Conservation (phyloP, 2,113 vertebrate genomes). For the Ceuthmochares aereus region DNA sequence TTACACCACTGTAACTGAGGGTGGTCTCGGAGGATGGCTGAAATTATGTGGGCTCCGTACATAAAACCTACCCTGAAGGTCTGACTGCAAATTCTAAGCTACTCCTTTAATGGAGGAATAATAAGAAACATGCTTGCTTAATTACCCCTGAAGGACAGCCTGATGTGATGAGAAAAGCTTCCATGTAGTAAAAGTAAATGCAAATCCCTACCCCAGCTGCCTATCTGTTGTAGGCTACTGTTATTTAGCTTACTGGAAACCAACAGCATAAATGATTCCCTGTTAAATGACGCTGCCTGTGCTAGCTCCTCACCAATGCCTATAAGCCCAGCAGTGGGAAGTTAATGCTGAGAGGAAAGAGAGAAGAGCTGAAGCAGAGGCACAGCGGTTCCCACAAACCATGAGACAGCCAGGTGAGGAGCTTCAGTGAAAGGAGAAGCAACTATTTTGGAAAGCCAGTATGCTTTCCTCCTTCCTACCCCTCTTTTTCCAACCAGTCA, state of each 20-base stretch:
- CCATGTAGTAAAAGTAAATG: constrained; percentile 44
- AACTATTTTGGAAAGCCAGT: not conserved
- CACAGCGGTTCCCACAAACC: not conserved
- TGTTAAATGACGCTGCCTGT: not conserved
- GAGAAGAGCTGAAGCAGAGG: not conserved
- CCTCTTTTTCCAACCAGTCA: not conserved
- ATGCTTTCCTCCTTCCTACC: not conserved
- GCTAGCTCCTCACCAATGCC: not conserved
- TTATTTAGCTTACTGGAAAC: not conserved
- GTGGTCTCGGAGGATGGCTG: not conserved
- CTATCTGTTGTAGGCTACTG: not conserved
- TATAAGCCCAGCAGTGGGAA: not conserved
- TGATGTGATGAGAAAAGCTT: constrained; percentile 32
- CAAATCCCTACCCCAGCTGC: not conserved
- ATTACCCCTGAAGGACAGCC: constrained; percentile 1
- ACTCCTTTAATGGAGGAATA: constrained; percentile 2
- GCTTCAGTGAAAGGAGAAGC: not conserved
- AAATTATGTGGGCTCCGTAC: not conserved
- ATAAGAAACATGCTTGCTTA: constrained; percentile 20
- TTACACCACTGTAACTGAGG: not conserved
- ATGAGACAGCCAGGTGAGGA: not conserved
- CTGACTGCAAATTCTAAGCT: constrained; percentile 29
- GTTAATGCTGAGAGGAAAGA: not conserved
- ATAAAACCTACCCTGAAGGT: not conserved
- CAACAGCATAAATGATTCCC: not conserved